Percentiles rank a stretch among this genome's conserved stretches.
Conservation (phyloP, 2,113 vertebrate genomes). For the Oreochromis aureus region DNA sequence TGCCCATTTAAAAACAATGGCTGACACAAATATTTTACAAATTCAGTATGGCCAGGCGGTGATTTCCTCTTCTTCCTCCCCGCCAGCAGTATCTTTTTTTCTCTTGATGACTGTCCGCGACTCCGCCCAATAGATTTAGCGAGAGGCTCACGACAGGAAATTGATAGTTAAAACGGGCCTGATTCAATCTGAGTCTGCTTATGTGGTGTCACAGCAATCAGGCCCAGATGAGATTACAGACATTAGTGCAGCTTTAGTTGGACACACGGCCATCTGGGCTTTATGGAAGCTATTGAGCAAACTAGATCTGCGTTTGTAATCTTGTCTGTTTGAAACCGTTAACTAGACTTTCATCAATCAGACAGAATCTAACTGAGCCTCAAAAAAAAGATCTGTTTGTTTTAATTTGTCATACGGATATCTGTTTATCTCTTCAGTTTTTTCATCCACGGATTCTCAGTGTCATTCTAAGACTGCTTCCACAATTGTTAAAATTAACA, state of each 20-base stretch:
- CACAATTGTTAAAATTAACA: neutral
- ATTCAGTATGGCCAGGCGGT: neutral
- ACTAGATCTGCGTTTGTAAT: slow-evolving; percentile 4
- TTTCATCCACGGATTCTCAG: neutral
- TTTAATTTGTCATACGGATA: neutral
- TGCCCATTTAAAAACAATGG: neutral
- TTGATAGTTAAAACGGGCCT: slow-evolving; percentile 36
- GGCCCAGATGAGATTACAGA: slow-evolving; percentile 47
- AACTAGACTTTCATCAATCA: slow-evolving; percentile 1
- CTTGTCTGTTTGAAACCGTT: neutral
- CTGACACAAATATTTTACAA: neutral
- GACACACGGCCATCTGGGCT: slow-evolving; percentile 43
- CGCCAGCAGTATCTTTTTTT: neutral
- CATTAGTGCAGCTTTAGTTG: slow-evolving; percentile 7
- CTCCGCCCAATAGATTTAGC: slow-evolving; percentile 8
- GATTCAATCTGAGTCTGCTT: slow-evolving; percentile 44
- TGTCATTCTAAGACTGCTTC: neutral
- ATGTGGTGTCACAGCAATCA: slow-evolving; percentile 38
- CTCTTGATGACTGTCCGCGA: neutral
- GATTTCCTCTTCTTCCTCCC: neutral
- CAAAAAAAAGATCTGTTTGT: neutral
- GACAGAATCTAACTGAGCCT: neutral
- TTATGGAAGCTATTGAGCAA: slow-evolving; percentile 6
- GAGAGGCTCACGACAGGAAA: slow-evolving; percentile 37
- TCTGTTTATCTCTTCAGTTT: neutral